Conservation (phyloP, 2,113 vertebrate species). For the Promerops cafer region DNA sequence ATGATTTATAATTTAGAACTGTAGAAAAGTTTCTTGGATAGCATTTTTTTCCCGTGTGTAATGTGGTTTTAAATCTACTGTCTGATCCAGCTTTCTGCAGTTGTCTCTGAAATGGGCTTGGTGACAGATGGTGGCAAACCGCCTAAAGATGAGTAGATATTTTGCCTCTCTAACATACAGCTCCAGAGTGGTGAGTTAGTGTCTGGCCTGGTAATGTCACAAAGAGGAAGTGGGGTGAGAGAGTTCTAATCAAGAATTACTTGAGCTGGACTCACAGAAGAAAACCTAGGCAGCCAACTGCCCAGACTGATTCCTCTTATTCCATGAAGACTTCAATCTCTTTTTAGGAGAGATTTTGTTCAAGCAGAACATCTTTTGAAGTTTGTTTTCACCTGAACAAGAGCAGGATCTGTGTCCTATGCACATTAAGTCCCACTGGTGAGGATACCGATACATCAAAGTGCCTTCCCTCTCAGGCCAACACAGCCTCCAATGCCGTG, state of each 20-base stretch:
- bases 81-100: conserved; percentile 10
- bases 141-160: neutral
- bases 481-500: neutral
- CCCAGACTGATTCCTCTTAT: neutral
- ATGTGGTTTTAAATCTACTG: conserved; percentile 10
- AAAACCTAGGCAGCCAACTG: neutral
- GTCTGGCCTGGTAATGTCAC: neutral
- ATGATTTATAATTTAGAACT: conserved; percentile 22
- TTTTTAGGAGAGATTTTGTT: neutral
- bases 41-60: conserved; percentile 7
- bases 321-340: neutral
- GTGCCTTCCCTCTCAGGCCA: neutral
- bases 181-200: neutral
- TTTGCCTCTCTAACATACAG: neutral
- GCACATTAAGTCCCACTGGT: neutral
- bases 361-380: neutral
- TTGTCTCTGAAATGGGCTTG: neutral
- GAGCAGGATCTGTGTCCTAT: neutral
- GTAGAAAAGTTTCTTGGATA: conserved; percentile 20
- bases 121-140: neutral
- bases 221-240: neutral
- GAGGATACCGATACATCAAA: neutral
- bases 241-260: neutral
- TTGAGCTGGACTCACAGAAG: neutral
- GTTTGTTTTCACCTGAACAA: neutral